These are phyloP conservation scores for Vidua macroura DNA, from an alignment of 2,113 vertebrate species.

Conservation along the genomic window DNA sequence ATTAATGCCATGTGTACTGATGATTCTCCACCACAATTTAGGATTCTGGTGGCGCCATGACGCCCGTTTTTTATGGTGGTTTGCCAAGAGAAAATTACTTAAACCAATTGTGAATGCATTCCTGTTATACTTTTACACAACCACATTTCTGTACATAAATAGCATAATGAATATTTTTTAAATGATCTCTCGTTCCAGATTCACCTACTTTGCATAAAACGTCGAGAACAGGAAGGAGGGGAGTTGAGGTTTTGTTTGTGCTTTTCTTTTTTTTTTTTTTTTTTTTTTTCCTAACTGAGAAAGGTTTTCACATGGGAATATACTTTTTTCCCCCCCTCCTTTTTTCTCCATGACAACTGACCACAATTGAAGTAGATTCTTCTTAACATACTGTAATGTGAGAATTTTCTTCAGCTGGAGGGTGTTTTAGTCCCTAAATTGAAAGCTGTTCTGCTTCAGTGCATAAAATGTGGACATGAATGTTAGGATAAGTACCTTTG, in stretches of 20 bases:
- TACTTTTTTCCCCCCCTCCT: not conserved
- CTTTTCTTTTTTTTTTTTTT: not conserved
- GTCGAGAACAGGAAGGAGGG: constrained; percentile 31
- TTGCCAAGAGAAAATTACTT: constrained; percentile 89
- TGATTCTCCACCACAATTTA: constrained; percentile 88
- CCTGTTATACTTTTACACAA: constrained; percentile 78
- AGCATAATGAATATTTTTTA: constrained; percentile 80
- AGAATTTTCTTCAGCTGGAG: constrained; percentile 81
- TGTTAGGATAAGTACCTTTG: not conserved
- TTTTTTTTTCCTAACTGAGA: not conserved
- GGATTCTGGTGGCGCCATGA: constrained; percentile 93
- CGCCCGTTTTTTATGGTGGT: constrained; percentile 85
- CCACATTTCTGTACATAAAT: constrained; percentile 79
- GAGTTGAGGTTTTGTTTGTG: constrained; percentile 12
- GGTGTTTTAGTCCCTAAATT: constrained; percentile 78
- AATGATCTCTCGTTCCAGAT: constrained; percentile 74
- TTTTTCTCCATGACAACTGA: constrained; percentile 73
- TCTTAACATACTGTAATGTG: constrained; percentile 78
- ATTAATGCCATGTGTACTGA: constrained; percentile 94
- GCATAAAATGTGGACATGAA: constrained; percentile 4
- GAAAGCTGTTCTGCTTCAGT: constrained; percentile 70
- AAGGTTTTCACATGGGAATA: constrained; percentile 72
- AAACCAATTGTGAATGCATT: constrained; percentile 88
- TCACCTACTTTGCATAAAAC: constrained; percentile 77
- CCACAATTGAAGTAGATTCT: constrained; percentile 79